Percentiles rank a stretch among this genome's conserved stretches.
phyloP scores from a whole-genome alignment of 2,113 vertebrate species.

The Seriola quinqueradiata region DNA sequence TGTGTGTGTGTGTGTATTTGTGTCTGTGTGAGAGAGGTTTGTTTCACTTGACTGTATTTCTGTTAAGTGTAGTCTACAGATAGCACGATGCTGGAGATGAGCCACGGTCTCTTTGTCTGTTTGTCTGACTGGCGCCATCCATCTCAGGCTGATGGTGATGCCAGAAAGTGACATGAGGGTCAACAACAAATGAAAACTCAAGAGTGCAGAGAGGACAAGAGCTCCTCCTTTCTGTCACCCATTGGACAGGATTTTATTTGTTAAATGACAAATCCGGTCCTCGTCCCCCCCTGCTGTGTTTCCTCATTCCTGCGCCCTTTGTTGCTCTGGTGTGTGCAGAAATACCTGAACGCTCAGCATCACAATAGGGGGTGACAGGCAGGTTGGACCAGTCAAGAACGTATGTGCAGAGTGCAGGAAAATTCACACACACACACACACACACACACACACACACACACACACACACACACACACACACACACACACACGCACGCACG shows the following conservation, averaged over 20 bases:
- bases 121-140: constrained; percentile 13
- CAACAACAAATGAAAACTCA: neutral
- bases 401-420: constrained; percentile 34
- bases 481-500: constrained; percentile 1
- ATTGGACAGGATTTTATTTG: constrained; percentile 65
- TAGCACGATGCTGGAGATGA: neutral
- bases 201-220: neutral
- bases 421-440: neutral
- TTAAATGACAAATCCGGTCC: constrained; percentile 37
- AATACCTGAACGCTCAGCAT: constrained; percentile 43
- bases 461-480: neutral
- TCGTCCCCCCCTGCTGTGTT: constrained; percentile 53
- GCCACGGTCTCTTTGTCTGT: constrained; percentile 5
- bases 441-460: constrained; percentile 12
- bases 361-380: constrained; percentile 71
- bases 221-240: constrained; percentile 30
- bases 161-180: constrained; percentile 2
- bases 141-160: constrained; percentile 16
- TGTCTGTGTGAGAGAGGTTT: constrained; percentile 5
- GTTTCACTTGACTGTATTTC: constrained; percentile 38
- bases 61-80: constrained; percentile 22
- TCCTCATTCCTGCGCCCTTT: constrained; percentile 81
- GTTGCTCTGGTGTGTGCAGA: constrained; percentile 43
- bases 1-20: constrained; percentile 36
- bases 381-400: constrained; percentile 65